phyloP scores from a whole-genome alignment of 1,140 invertebrate genomes.

The Hormaphis cornu region DNA sequence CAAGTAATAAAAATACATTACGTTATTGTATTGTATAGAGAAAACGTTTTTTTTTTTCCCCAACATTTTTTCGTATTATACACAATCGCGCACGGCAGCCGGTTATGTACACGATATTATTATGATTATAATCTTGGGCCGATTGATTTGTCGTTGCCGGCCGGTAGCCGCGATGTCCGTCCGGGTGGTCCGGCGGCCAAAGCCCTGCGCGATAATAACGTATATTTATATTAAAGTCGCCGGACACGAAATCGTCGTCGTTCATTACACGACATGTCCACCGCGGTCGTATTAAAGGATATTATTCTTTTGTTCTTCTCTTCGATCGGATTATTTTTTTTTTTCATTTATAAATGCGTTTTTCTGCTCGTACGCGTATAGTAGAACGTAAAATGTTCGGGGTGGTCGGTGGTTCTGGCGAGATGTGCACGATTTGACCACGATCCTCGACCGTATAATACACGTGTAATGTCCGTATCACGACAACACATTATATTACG shows the following conservation, averaged over 20 bases:
- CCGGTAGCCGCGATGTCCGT: not conserved
- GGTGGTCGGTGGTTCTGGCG: not conserved
- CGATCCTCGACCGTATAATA: not conserved
- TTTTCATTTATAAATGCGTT: slow-evolving; percentile 1
- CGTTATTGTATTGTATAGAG: too few species aligned
- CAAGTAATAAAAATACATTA: too few species aligned
- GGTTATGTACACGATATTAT: not conserved
- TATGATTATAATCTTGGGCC: not conserved
- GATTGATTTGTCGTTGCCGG: slow-evolving; percentile 27
- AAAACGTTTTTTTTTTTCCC: too few species aligned
- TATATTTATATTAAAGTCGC: too few species aligned
- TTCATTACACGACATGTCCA: slow-evolving; percentile 9
- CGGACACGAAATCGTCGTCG: slow-evolving; percentile 18
- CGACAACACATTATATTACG: too few species aligned
- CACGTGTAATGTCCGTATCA: too few species aligned
- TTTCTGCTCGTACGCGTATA: not conserved
- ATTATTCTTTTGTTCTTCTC: slow-evolving; percentile 15
- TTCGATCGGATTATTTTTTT: not conserved
- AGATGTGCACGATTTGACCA: not conserved
- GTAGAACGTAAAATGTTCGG: too few species aligned
- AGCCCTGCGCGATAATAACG: not conserved
- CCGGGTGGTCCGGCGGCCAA: slow-evolving; percentile 11
- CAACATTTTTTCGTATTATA: too few species aligned
- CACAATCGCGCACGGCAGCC: not conserved
- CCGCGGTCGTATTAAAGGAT: not conserved